A percentile compares a stretch with the other conserved stretches of the same genome.
Evolutionary conservation across 2,797 vertebrate genomes (phyloP).

Genomic region (Prunella strophiata): DNA sequence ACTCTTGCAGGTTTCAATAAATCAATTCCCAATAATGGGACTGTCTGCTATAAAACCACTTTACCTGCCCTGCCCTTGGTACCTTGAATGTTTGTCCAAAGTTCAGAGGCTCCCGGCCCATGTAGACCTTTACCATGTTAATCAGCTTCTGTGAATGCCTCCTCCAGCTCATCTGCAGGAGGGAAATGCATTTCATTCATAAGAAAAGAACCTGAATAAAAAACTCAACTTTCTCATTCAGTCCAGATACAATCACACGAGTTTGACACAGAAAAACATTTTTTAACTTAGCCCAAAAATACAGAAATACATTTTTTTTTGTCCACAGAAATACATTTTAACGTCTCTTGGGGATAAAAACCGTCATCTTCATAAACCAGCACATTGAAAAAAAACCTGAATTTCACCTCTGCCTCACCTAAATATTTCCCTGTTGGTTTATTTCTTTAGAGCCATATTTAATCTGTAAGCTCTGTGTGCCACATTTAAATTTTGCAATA

Average conservation of each 20-base stretch:
- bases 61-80: conserved; percentile 61
- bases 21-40: neutral
- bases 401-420: neutral
- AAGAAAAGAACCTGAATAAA: neutral
- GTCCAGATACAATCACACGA: neutral
- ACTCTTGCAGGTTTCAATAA: neutral
- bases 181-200: neutral
- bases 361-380: neutral
- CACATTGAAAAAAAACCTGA: neutral
- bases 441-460: neutral
- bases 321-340: neutral
- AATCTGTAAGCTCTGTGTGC: neutral
- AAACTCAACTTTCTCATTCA: neutral
- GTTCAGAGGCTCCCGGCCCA: conserved; percentile 77
- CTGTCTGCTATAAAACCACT: neutral
- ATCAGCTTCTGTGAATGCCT: conserved; percentile 83
- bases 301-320: neutral
- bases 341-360: neutral
- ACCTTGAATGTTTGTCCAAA: neutral
- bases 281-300: neutral
- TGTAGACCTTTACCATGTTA: conserved; percentile 79
- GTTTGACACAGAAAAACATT: neutral
- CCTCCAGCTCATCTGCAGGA: conserved; percentile 84
- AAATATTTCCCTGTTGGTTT: neutral
- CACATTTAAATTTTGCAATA: neutral